phyloP scores from a whole-genome alignment of 1,140 invertebrate species.

The Riptortus pedestris region DNA sequence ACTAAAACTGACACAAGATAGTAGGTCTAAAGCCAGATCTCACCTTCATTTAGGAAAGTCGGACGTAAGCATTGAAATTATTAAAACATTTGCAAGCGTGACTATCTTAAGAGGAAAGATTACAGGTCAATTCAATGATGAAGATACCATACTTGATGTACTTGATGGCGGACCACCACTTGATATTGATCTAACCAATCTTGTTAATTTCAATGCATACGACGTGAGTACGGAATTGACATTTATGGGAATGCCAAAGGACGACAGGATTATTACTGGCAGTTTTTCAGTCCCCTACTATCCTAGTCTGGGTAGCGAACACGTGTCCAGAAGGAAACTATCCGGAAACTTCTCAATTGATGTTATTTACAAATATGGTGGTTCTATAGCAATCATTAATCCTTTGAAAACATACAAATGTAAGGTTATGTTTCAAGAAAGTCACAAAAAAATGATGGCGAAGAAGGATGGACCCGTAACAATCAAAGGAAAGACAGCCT shows the following conservation, averaged over 20 bases:
- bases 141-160: neutral
- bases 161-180: neutral
- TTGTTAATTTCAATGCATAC: neutral
- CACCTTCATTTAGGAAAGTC: no score
- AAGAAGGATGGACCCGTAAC: neutral
- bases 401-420: conserved; percentile 9
- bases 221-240: neutral
- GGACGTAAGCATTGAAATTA: neutral
- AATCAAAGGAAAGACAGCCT: neutral
- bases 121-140: neutral
- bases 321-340: neutral
- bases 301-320: neutral
- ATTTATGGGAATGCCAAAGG: neutral
- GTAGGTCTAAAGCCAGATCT: no score
- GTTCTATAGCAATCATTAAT: conserved; percentile 6
- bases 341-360: neutral
- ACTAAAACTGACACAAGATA: neutral
- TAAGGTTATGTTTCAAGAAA: conserved; percentile 7
- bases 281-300: neutral
- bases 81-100: neutral
- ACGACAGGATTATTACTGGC: neutral
- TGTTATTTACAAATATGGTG: conserved; percentile 12
- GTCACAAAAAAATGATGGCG: neutral
- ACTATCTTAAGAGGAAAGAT: neutral
- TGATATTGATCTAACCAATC: neutral